Conservation (phyloP, 1,140 invertebrate species). For the Aphaenogaster ashmeadi region DNA sequence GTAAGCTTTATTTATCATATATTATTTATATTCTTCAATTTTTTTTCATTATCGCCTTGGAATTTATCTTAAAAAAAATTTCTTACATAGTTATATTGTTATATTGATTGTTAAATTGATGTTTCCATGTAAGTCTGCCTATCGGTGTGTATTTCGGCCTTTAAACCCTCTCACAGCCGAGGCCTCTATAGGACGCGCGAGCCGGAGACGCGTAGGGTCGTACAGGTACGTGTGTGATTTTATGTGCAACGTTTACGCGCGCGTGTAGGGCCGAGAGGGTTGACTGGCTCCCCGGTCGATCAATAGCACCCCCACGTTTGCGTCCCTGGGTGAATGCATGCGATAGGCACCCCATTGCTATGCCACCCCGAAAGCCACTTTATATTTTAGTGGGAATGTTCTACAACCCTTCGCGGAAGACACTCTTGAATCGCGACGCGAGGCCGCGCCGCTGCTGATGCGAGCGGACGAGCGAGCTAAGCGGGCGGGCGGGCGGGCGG, state of each 20-base stretch:
- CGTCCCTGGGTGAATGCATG: constrained; percentile 83
- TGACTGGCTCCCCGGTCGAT: constrained; percentile 85
- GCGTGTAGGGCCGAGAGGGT: constrained; percentile 83
- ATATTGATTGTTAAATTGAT: constrained; percentile 19
- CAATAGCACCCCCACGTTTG: constrained; percentile 83
- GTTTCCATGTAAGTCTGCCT: background rate
- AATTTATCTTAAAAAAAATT: background rate
- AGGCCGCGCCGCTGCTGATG: background rate
- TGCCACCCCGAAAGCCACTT: constrained; percentile 85
- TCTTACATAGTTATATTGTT: no score
- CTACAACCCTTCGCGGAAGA: constrained; percentile 84
- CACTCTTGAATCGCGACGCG: constrained; percentile 76
- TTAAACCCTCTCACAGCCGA: background rate
- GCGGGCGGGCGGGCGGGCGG: background rate
- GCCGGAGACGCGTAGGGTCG: constrained; percentile 59
- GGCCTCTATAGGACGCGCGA: constrained; percentile 30
- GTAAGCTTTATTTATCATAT: constrained; percentile 57
- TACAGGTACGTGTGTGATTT: constrained; percentile 71
- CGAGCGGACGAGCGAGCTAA: background rate
- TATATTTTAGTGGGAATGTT: constrained; percentile 87
- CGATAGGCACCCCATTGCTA: constrained; percentile 85
- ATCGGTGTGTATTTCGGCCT: constrained; percentile 3
- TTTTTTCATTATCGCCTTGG: background rate
- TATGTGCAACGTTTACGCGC: constrained; percentile 72
- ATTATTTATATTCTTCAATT: background rate